Evolutionary conservation across 1,140 invertebrate genomes (phyloP).

Genomic region (Cheumatopsyche charites): DNA sequence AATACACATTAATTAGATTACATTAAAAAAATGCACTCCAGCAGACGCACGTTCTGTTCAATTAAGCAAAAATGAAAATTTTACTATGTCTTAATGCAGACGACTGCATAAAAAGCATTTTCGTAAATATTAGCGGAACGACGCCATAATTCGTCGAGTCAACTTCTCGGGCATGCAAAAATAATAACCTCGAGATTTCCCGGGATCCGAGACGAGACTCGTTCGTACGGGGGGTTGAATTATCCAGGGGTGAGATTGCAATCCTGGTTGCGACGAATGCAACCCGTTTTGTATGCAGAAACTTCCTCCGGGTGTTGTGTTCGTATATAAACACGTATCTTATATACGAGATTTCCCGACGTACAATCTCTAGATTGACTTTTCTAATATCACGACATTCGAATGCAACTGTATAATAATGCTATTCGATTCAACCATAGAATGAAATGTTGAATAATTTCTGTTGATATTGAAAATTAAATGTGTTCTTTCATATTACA

Average conservation of each 20-base stretch:
- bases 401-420: neutral
- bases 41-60: slow-evolving; percentile 2
- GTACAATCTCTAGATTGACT: too few relatives aligned
- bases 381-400: neutral
- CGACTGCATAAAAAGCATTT: slow-evolving; percentile 7
- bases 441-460: neutral
- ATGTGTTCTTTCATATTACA: too few relatives aligned
- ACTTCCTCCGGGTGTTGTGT: neutral
- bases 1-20: neutral
- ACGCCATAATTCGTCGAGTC: neutral
- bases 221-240: neutral
- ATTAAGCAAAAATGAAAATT: slow-evolving; percentile 20
- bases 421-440: neutral
- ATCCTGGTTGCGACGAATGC: slow-evolving; percentile 28
- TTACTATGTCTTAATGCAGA: slow-evolving; percentile 16
- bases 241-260: slow-evolving; percentile 17
- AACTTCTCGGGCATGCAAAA: slow-evolving; percentile 10
- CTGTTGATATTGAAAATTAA: neutral
- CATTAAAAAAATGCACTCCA: too few relatives aligned
- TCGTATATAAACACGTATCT: slow-evolving; percentile 1
- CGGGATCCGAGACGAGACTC: neutral
- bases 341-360: neutral
- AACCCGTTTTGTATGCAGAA: slow-evolving; percentile 28
- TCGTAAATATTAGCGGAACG: slow-evolving; percentile 27
- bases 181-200: slow-evolving; percentile 27